These are phyloP conservation scores for Dreissena rostriformis DNA, from an alignment of 1,140 invertebrate species.

Conservation along the genomic window DNA sequence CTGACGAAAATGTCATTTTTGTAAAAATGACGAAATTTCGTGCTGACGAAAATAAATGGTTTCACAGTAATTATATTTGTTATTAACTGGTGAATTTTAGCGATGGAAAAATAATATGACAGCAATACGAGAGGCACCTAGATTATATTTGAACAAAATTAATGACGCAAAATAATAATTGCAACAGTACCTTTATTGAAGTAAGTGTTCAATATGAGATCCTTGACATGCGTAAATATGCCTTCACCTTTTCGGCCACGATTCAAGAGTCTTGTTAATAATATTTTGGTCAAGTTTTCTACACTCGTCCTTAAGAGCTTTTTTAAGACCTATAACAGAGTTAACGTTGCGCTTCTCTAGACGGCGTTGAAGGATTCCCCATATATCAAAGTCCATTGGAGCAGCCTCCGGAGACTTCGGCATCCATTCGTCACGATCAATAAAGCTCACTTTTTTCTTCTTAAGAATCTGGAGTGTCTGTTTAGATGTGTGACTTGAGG, in stretches of 20 bases:
- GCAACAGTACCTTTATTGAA: too few species aligned
- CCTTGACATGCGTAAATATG: too few species aligned
- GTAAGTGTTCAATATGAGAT: too few species aligned
- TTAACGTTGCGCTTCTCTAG: constrained; percentile 25
- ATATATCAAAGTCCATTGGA: constrained; percentile 26
- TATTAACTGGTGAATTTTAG: too few species aligned
- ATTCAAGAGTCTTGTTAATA: constrained; percentile 30
- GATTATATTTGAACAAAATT: too few species aligned
- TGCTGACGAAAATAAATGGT: too few species aligned
- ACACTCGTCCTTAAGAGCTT: constrained; percentile 15
- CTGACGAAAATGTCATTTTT: too few species aligned
- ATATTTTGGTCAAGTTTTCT: constrained; percentile 23
- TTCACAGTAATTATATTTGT: too few species aligned
- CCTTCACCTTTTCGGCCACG: constrained; percentile 12
- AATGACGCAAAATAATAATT: too few species aligned
- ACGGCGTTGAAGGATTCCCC: constrained; percentile 16
- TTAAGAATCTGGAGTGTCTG: constrained; percentile 21
- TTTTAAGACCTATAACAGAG: constrained; percentile 4
- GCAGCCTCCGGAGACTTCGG: constrained; percentile 29
- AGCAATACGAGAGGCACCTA: too few species aligned
- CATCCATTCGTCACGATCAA: constrained; percentile 28
- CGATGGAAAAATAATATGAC: too few species aligned
- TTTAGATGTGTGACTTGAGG: constrained; percentile 23
- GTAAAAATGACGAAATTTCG: too few species aligned
- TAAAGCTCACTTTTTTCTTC: constrained; percentile 12